phyloP scores from a whole-genome alignment of 92 coral and sea anemone genomes.

The Epizoanthus illoricatus region DNA sequence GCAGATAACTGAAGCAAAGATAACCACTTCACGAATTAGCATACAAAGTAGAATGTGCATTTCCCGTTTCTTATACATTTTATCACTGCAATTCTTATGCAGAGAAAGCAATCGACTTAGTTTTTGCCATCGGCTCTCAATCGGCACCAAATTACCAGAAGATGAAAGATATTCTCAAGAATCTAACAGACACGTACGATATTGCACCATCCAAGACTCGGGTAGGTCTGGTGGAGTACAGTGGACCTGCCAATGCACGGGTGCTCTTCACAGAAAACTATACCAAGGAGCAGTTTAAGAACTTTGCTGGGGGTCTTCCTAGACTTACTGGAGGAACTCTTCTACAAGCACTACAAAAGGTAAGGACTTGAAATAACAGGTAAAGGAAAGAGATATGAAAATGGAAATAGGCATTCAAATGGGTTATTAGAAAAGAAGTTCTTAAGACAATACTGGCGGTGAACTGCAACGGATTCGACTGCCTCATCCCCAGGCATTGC shows the following conservation, averaged over 20 bases:
- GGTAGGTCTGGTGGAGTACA: slow-evolving; percentile 85
- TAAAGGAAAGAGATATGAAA: too few species aligned
- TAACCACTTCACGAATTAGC: not conserved
- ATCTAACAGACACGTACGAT: slow-evolving; percentile 60
- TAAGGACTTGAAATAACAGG: not conserved
- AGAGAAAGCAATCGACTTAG: slow-evolving; percentile 75
- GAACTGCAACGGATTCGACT: too few species aligned
- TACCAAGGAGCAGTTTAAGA: slow-evolving; percentile 49
- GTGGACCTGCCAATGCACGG: slow-evolving; percentile 67
- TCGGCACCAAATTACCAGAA: slow-evolving; percentile 59
- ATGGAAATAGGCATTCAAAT: too few species aligned
- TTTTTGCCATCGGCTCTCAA: slow-evolving; percentile 79
- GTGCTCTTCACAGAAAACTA: slow-evolving; percentile 57
- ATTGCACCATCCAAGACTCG: slow-evolving; percentile 65
- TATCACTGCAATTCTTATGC: not conserved
- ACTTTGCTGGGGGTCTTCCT: slow-evolving; percentile 40
- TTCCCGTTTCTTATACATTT: not conserved
- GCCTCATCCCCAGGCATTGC: too few species aligned
- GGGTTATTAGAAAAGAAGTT: too few species aligned
- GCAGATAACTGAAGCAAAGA: too few species aligned
- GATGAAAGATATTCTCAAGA: slow-evolving; percentile 63
- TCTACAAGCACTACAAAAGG: slow-evolving; percentile 69
- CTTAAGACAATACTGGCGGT: too few species aligned
- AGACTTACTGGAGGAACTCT: slow-evolving; percentile 62
- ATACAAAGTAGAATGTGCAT: not conserved